These are phyloP conservation scores for Steinernema carpocapsae DNA, from an alignment of 2,888 invertebrate genomes.

Conservation along the genomic window DNA sequence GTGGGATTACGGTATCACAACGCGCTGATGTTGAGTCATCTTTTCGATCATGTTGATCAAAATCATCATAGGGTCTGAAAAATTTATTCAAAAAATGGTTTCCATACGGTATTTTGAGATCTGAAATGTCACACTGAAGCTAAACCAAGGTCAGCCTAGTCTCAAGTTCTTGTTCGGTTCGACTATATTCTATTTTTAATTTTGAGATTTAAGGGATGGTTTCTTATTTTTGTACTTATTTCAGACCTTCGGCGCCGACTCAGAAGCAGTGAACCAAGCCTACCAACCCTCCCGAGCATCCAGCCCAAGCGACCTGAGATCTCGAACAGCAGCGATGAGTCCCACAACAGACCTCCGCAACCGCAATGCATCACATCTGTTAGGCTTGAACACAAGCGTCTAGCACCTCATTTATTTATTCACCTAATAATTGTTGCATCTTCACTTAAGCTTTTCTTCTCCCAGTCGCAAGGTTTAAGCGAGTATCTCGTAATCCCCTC, in stretches of 20 bases:
- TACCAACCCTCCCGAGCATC: constrained; percentile 23
- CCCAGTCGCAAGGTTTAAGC: constrained; percentile 13
- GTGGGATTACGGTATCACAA: no score
- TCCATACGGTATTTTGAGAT: no score
- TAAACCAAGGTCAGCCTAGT: no score
- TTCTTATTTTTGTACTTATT: no score
- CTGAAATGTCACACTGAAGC: no score
- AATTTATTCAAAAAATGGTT: no score
- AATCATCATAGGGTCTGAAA: no score
- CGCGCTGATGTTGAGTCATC: no score
- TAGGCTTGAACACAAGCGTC: constrained; percentile 47
- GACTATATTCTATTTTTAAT: no score
- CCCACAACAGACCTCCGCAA: constrained; percentile 1
- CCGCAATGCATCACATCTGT: constrained; percentile 12
- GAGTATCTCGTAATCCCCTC: not conserved
- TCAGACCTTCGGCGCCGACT: constrained; percentile 22
- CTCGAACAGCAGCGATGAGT: constrained; percentile 3
- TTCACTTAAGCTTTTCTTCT: not conserved
- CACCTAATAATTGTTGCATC: not conserved
- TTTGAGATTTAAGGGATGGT: no score
- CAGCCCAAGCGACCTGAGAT: constrained; percentile 13
- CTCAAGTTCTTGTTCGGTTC: no score
- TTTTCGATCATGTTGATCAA: no score
- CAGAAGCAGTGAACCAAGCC: constrained; percentile 14
- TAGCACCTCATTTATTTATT: constrained; percentile 17